These are phyloP conservation scores for Spheniscus humboldti DNA, from an alignment of 2,797 vertebrate species.

Conservation along the genomic window DNA sequence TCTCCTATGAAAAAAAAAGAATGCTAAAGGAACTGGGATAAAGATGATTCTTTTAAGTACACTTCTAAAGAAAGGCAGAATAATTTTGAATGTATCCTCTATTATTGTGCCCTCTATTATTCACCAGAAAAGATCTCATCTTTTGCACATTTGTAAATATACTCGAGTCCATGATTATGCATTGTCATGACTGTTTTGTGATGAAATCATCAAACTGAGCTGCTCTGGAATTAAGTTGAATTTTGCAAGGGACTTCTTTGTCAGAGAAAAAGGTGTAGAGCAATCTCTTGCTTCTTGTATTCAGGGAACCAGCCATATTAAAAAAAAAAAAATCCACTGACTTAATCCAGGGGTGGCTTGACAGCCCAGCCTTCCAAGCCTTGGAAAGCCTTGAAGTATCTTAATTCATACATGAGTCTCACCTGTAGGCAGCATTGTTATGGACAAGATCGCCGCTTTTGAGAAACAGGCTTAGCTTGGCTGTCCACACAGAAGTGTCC, in stretches of 20 bases:
- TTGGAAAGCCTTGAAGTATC: background rate
- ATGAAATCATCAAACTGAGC: background rate
- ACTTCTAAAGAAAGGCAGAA: background rate
- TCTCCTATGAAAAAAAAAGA: background rate
- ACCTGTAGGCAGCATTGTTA: background rate
- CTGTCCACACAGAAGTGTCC: background rate
- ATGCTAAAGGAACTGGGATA: background rate
- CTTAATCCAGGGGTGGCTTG: background rate
- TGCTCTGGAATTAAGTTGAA: background rate
- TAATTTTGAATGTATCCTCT: background rate
- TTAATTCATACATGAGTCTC: background rate
- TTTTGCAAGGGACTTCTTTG: background rate
- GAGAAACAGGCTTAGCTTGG: background rate
- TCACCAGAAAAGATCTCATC: background rate
- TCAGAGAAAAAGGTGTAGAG: background rate
- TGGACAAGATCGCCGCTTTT: accelerated
- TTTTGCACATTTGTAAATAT: background rate
- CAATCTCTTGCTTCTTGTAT: background rate
- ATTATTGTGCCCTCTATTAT: background rate
- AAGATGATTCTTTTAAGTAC: background rate
- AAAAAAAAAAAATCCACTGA: background rate
- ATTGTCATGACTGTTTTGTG: constrained; percentile 1
- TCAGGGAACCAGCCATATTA: background rate
- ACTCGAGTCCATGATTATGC: background rate
- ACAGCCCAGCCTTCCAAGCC: background rate